These are phyloP conservation scores for Rhea pennata DNA, from an alignment of 2,113 vertebrate genomes.

Conservation along the genomic window DNA sequence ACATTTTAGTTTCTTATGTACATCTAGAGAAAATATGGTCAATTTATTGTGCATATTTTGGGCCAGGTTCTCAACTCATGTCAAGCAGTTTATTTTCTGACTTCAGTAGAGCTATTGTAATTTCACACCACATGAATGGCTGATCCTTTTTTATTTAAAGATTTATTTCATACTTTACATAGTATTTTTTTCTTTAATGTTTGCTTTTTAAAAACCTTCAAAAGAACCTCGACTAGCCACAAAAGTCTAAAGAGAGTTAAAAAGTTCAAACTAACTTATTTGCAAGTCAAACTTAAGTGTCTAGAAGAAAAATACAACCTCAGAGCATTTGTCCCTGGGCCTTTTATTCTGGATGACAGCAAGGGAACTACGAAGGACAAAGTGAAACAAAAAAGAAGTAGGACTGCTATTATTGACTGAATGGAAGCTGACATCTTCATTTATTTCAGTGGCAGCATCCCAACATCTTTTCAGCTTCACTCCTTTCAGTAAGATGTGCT, in stretches of 20 bases:
- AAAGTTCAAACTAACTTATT: neutral
- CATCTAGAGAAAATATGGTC: neutral
- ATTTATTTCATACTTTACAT: neutral
- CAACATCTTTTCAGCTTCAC: conserved; percentile 5
- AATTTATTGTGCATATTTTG: neutral
- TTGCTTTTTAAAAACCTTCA: neutral
- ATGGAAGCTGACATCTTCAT: conserved; percentile 53
- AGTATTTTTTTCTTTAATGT: neutral
- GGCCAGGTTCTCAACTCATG: neutral
- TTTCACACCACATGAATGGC: neutral
- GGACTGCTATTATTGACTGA: neutral
- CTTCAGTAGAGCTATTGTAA: neutral
- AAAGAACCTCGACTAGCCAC: neutral
- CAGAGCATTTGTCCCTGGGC: neutral
- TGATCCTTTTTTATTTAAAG: neutral
- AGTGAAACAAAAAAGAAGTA: conserved; percentile 4
- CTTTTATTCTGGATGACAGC: conserved; percentile 24
- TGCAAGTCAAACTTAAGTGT: neutral
- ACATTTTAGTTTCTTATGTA: neutral
- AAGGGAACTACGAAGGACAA: conserved; percentile 31
- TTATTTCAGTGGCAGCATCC: conserved; percentile 46
- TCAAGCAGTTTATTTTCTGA: neutral
- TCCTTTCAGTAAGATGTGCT: neutral
- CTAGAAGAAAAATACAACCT: neutral
- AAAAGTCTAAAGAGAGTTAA: neutral